Percentiles rank a stretch among this genome's conserved stretches.
These are phyloP conservation scores for Cydia splendana DNA, from an alignment of 1,140 invertebrate species.

Conservation along the genomic window DNA sequence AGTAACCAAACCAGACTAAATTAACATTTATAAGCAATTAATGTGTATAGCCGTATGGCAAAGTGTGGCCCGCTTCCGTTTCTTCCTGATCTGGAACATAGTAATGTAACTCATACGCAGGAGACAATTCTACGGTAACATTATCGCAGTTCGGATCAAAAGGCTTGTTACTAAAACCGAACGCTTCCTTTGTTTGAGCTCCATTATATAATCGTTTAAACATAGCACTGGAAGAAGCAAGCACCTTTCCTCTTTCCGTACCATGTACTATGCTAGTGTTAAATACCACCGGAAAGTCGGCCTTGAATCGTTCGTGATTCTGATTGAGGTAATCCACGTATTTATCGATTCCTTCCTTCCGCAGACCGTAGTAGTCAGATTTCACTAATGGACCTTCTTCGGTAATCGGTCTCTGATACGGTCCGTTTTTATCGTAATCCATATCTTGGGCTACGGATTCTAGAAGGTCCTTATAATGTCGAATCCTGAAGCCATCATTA, in stretches of 20 bases:
- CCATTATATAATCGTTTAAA: conserved; percentile 49
- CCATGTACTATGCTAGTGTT: conserved; percentile 58
- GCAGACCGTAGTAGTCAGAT: conserved; percentile 56
- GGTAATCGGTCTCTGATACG: conserved; percentile 48
- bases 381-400: conserved; percentile 39
- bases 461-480: conserved; percentile 63
- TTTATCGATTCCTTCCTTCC: conserved; percentile 62
- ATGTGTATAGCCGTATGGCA: conserved; percentile 46
- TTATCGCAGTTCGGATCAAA: conserved; percentile 57
- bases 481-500: conserved; percentile 51
- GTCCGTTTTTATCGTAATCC: conserved; percentile 53
- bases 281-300: conserved; percentile 64
- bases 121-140: conserved; percentile 61
- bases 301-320: conserved; percentile 61
- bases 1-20: not conserved
- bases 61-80: conserved; percentile 45
- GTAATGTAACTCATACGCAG: conserved; percentile 70
- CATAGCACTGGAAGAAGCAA: conserved; percentile 61
- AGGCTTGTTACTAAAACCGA: conserved; percentile 34
- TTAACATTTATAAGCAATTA: conserved; percentile 4
- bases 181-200: not conserved
- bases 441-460: conserved; percentile 53
- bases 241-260: conserved; percentile 43
- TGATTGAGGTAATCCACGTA: conserved; percentile 71
- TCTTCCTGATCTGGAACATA: conserved; percentile 71